These are phyloP conservation scores for rabbit (Oryctolagus cuniculus) DNA, from an alignment of 2,113 vertebrate genomes.

Conservation along the genomic window DNA sequence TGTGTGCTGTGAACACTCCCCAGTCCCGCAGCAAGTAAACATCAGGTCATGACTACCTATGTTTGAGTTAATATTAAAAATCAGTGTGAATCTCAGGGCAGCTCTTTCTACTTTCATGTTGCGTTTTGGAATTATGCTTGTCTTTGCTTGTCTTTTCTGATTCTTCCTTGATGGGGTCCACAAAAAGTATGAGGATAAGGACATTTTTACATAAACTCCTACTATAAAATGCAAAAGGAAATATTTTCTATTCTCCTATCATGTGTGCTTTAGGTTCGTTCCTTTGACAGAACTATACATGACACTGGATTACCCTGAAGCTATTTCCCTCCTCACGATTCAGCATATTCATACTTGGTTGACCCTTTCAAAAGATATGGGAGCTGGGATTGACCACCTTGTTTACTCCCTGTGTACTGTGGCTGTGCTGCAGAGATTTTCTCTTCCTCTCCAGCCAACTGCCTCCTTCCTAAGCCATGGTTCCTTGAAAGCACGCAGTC, in stretches of 20 bases:
- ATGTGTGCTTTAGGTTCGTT: background rate
- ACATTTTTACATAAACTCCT: background rate
- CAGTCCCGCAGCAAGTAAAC: background rate
- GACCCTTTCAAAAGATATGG: conserved; percentile 27
- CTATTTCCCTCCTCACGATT: background rate
- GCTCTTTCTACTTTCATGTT: background rate
- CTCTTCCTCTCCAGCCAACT: conserved; percentile 81
- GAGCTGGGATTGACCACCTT: conserved; percentile 76
- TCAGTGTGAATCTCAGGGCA: background rate
- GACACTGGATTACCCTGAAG: background rate
- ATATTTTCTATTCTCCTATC: background rate
- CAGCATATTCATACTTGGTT: background rate
- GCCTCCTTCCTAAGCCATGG: conserved; percentile 95
- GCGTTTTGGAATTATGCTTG: background rate
- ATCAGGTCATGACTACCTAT: background rate
- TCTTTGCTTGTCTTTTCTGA: background rate
- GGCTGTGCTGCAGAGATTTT: conserved; percentile 83
- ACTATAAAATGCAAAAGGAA: conserved; percentile 2
- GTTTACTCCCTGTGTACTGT: conserved; percentile 84
- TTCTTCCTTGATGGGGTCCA: background rate
- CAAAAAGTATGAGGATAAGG: background rate
- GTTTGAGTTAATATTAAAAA: conserved; percentile 16
- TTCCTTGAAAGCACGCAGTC: conserved; percentile 96
- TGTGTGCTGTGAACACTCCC: background rate
- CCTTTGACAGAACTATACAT: background rate